Evolutionary conservation across 2,797 vertebrate genomes (phyloP).

Genomic region (Nyctalus aviator): DNA sequence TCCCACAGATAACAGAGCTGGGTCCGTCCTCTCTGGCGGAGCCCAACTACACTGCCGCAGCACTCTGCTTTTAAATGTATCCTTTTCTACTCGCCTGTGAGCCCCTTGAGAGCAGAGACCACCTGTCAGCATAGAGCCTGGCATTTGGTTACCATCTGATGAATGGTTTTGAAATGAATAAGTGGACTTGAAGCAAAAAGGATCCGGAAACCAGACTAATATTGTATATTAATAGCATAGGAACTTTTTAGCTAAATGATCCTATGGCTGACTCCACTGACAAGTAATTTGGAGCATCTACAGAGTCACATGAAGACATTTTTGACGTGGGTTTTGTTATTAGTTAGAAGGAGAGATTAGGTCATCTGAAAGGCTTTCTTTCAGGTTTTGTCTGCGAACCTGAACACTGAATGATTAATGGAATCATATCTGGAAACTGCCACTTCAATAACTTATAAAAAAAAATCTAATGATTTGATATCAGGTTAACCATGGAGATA

Average conservation of each 20-base stretch:
- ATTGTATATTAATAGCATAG: background rate
- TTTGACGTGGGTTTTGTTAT: background rate
- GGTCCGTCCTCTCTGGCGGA: background rate
- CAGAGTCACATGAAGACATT: background rate
- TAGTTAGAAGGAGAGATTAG: background rate
- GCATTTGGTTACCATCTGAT: background rate
- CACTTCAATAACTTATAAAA: conserved; percentile 29
- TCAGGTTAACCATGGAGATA: background rate
- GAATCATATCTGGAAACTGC: background rate
- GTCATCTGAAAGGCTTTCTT: conserved; percentile 33
- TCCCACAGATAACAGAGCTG: background rate
- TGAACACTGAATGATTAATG: background rate
- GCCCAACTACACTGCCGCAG: fast-evolving
- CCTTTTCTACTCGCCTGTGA: background rate
- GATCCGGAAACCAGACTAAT: background rate
- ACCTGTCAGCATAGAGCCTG: background rate
- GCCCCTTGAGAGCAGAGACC: background rate
- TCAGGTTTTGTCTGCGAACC: background rate
- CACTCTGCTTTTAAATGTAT: background rate
- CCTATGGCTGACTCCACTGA: background rate
- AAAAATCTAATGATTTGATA: conserved; percentile 19
- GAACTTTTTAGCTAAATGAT: background rate
- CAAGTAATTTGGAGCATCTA: background rate
- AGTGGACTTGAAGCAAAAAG: conserved; percentile 34
- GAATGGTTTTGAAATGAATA: conserved; percentile 39